phyloP scores from a whole-genome alignment of 2,797 vertebrate genomes.

The Ctenosaura bakeri region DNA sequence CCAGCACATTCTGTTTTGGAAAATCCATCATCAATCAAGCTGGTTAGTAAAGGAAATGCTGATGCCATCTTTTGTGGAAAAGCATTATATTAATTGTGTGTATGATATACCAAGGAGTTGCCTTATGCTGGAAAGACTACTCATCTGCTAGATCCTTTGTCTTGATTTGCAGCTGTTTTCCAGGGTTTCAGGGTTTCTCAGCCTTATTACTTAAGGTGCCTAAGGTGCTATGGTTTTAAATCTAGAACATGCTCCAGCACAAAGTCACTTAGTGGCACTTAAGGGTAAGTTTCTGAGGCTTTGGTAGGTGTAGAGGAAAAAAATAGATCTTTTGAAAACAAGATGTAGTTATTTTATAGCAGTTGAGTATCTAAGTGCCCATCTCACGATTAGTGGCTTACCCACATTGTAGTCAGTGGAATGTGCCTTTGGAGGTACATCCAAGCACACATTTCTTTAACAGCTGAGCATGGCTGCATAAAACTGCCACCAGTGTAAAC shows the following conservation, averaged over 20 bases:
- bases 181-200: not conserved
- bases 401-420: not conserved
- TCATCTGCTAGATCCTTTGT: not conserved
- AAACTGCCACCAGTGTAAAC: not conserved
- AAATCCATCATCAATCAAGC: slow-evolving; percentile 88
- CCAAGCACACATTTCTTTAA: not conserved
- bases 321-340: too few relatives aligned
- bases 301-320: too few relatives aligned
- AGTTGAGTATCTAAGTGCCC: not conserved
- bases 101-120: not conserved
- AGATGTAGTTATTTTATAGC: not conserved
- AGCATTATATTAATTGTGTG: not conserved
- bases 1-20: slow-evolving; percentile 84
- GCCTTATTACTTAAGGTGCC: too few relatives aligned
- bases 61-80: not conserved
- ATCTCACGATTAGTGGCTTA: not conserved
- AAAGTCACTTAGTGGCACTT: not conserved
- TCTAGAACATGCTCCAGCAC: not conserved
- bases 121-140: not conserved
- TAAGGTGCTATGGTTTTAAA: not conserved
- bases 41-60: slow-evolving; percentile 83
- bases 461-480: not conserved
- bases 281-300: not conserved
- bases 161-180: not conserved
- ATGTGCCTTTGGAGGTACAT: not conserved